Percentiles rank a stretch among this genome's conserved stretches.
phyloP scores from a whole-genome alignment of 2,888 invertebrate genomes.

The Hypercompe scribonia region DNA sequence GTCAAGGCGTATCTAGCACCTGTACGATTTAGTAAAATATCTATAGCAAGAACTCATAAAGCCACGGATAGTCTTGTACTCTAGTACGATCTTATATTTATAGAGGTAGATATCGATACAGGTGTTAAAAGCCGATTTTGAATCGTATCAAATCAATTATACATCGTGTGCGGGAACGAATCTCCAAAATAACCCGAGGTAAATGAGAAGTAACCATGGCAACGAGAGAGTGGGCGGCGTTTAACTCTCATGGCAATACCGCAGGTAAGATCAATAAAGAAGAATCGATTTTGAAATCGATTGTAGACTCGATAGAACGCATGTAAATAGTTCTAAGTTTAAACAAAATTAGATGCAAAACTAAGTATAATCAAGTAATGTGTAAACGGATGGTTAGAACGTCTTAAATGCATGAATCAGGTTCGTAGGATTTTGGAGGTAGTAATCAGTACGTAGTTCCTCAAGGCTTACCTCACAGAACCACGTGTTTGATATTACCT shows the following conservation, averaged over 20 bases:
- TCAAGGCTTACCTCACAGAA: background rate
- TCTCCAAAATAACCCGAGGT: constrained; percentile 58
- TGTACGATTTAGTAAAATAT: constrained; percentile 44
- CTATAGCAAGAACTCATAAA: constrained; percentile 36
- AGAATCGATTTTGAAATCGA: constrained; percentile 26
- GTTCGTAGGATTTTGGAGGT: background rate
- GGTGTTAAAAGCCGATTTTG: constrained; percentile 56
- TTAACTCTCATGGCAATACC: constrained; percentile 36
- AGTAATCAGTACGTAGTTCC: background rate
- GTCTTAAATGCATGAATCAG: constrained; percentile 4
- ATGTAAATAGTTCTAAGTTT: constrained; percentile 22
- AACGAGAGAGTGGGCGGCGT: constrained; percentile 46
- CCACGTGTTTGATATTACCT: constrained; percentile 26
- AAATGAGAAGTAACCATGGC: constrained; percentile 56
- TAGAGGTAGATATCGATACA: constrained; percentile 41
- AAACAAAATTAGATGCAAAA: background rate
- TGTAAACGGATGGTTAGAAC: background rate
- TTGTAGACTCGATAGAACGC: constrained; percentile 27
- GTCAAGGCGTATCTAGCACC: constrained; percentile 46
- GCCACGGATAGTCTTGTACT: constrained; percentile 23
- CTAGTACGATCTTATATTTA: constrained; percentile 33
- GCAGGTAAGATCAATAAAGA: constrained; percentile 29
- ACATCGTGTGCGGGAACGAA: constrained; percentile 61
- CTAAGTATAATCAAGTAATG: constrained; percentile 6
- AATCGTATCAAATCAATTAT: constrained; percentile 72